These are phyloP conservation scores for Cataglyphis albicans DNA, from an alignment of 2,888 invertebrate species.

Conservation along the genomic window DNA sequence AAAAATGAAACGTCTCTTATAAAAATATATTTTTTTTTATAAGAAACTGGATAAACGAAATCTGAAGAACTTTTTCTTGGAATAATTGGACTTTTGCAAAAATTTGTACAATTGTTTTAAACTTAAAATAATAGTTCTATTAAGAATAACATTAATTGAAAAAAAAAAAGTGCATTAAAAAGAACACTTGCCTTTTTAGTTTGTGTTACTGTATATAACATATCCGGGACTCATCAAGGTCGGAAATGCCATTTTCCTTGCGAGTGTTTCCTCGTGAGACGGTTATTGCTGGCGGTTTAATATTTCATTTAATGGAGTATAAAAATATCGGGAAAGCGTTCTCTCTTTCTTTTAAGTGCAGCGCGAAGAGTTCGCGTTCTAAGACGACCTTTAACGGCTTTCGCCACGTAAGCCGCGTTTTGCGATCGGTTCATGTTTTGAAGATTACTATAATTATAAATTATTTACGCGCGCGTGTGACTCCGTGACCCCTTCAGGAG, in stretches of 20 bases:
- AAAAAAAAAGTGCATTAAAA: background rate
- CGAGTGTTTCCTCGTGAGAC: conserved; percentile 24
- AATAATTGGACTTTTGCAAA: background rate
- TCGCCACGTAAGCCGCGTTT: conserved; percentile 46
- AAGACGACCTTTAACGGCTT: conserved; percentile 51
- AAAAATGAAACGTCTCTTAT: background rate
- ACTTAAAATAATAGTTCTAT: background rate
- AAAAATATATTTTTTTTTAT: background rate
- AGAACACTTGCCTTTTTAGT: background rate
- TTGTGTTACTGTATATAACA: background rate
- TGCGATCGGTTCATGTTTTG: conserved; percentile 38
- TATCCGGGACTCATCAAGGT: conserved; percentile 5
- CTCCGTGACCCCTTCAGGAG: conserved; percentile 25
- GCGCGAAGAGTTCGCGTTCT: conserved; percentile 38
- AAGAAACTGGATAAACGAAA: background rate
- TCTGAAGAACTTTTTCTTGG: background rate
- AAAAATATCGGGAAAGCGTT: conserved; percentile 44
- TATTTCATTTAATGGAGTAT: conserved; percentile 43
- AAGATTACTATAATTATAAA: conserved; percentile 53
- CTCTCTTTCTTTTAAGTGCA: conserved; percentile 6
- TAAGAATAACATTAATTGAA: background rate
- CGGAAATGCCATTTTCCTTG: background rate
- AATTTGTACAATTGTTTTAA: background rate
- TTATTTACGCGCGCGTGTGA: conserved; percentile 44
- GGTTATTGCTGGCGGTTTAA: conserved; percentile 30